phyloP scores from a whole-genome alignment of 2,113 vertebrate species.

The Phyllopteryx taeniolatus region DNA sequence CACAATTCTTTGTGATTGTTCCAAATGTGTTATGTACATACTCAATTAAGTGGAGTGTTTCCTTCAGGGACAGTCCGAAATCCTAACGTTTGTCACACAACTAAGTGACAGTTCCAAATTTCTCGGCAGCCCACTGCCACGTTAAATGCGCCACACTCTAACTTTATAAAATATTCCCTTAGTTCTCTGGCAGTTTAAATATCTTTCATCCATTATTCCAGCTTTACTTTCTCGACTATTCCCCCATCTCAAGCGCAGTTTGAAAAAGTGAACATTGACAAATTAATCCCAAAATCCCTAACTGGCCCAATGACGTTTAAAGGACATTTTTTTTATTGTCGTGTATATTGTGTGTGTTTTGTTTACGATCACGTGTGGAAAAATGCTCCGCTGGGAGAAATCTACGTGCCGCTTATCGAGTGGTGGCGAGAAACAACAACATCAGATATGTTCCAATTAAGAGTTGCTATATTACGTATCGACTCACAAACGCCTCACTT shows the following conservation, averaged over 20 bases:
- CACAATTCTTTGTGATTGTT: too few species aligned
- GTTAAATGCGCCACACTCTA: neutral
- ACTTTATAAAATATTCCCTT: neutral
- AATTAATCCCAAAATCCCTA: neutral
- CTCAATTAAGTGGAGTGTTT: too few species aligned
- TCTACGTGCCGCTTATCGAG: neutral
- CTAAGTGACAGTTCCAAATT: neutral
- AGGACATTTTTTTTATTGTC: neutral
- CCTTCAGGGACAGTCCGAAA: neutral
- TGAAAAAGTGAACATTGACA: constrained; percentile 3
- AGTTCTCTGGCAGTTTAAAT: neutral
- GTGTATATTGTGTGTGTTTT: neutral
- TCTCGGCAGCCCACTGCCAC: neutral
- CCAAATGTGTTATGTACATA: too few species aligned
- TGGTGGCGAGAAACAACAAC: neutral
- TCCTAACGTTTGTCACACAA: neutral
- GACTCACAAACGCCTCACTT: neutral
- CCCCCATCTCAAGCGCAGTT: neutral
- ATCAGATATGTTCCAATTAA: constrained; percentile 5
- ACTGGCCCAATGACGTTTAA: neutral
- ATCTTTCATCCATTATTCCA: constrained; percentile 4
- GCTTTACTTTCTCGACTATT: neutral
- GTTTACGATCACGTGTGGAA: neutral
- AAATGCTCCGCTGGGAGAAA: neutral
- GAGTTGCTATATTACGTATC: neutral